Conservation (phyloP, 2,797 vertebrate genomes). For the Garrulus glandarius region DNA sequence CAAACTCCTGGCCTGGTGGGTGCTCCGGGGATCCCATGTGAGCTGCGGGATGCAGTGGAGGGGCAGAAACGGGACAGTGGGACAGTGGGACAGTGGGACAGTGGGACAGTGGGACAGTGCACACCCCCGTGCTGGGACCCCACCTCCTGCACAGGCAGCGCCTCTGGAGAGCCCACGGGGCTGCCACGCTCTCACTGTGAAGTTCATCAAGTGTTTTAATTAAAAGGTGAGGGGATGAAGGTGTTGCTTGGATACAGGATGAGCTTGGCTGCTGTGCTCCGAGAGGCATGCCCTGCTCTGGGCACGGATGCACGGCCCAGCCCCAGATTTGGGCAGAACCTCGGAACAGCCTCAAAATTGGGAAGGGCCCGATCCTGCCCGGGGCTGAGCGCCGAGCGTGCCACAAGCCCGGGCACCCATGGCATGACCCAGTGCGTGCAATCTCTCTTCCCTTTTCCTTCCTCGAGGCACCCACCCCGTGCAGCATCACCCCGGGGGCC, state of each 20-base stretch:
- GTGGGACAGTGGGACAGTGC: not conserved
- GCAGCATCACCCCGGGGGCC: rapidly evolving
- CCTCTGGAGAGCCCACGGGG: not conserved
- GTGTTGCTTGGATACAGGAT: not conserved
- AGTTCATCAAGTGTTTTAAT: not conserved
- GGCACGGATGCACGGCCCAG: rapidly evolving
- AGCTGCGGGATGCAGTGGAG: not conserved
- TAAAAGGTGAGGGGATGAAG: not conserved
- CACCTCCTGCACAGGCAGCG: not conserved
- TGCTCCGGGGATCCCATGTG: rapidly evolving
- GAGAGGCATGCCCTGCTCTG: rapidly evolving
- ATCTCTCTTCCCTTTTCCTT: rapidly evolving
- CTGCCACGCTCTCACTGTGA: not conserved
- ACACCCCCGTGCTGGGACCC: rapidly evolving
- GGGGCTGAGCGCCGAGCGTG: rapidly evolving
- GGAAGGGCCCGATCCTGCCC: rapidly evolving
- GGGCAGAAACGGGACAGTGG: not conserved
- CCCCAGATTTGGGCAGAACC: not conserved
- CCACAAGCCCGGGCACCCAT: rapidly evolving
- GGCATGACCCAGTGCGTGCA: rapidly evolving
- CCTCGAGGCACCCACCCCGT: rapidly evolving
- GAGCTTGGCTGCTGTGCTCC: rapidly evolving
- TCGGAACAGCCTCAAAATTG: rapidly evolving
- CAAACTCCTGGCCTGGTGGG: not conserved
- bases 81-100: not conserved